Conservation (phyloP, 2,113 vertebrate species). For the Hippocampus zosterae region DNA sequence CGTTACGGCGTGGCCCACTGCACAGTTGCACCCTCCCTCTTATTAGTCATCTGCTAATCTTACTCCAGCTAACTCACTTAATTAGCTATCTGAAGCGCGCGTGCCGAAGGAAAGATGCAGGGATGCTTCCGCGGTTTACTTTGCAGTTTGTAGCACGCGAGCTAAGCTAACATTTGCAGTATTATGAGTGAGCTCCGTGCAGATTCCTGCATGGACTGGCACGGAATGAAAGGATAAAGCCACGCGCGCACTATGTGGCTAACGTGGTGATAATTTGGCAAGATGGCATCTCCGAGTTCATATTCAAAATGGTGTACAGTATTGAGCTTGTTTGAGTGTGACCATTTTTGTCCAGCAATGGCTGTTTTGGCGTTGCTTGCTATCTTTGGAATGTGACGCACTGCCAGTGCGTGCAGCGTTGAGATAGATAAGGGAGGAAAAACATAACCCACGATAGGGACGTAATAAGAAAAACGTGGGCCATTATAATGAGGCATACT, state of each 20-base stretch:
- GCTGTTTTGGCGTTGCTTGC: constrained; percentile 55
- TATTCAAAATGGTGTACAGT: constrained; percentile 71
- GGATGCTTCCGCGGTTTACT: constrained; percentile 56
- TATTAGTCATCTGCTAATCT: constrained; percentile 23
- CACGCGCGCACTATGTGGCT: constrained; percentile 3
- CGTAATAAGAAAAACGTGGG: background rate
- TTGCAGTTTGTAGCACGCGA: constrained; percentile 29
- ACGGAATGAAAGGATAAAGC: constrained; percentile 8
- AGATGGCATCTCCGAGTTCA: constrained; percentile 64
- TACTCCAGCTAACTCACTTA: constrained; percentile 37
- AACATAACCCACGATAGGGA: constrained; percentile 19
- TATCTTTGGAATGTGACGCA: constrained; percentile 51
- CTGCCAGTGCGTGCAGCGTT: constrained; percentile 35
- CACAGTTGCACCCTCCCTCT: background rate
- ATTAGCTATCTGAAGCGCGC: constrained; percentile 51
- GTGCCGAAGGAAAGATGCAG: constrained; percentile 44
- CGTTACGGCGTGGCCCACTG: background rate
- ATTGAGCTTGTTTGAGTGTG: constrained; percentile 67
- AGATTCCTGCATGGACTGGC: constrained; percentile 30
- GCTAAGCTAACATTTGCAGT: constrained; percentile 47
- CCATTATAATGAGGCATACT: background rate
- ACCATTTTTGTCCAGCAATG: constrained; percentile 64
- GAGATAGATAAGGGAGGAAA: constrained; percentile 18
- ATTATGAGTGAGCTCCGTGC: constrained; percentile 20
- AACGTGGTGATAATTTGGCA: constrained; percentile 52